Conservation (phyloP, 2,113 vertebrate genomes). For the Opisthocomus hoazin region DNA sequence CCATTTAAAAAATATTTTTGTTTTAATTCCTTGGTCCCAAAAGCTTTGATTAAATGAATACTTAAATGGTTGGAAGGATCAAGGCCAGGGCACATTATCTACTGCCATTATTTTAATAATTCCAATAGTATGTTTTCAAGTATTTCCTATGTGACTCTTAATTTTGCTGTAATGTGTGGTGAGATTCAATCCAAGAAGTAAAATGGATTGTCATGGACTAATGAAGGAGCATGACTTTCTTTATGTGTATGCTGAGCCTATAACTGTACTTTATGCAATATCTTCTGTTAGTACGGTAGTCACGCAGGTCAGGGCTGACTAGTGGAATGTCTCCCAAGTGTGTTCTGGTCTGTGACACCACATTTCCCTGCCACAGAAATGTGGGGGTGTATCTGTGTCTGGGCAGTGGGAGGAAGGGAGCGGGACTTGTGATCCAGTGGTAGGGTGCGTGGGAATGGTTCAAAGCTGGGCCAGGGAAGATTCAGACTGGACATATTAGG, state of each 20-base stretch:
- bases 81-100: background rate
- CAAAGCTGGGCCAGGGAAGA: background rate
- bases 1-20: background rate
- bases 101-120: background rate
- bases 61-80: background rate
- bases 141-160: background rate
- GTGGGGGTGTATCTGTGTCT: background rate
- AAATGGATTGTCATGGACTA: background rate
- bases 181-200: background rate
- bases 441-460: fast-evolving
- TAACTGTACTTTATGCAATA: background rate
- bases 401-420: background rate
- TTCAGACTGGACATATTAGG: background rate
- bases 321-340: no score
- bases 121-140: background rate
- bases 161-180: background rate
- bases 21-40: background rate
- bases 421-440: background rate
- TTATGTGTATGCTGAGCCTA: background rate
- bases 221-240: background rate
- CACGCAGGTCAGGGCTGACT: background rate
- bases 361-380: background rate
- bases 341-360: background rate
- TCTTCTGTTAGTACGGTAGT: background rate
- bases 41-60: background rate